phyloP scores from a whole-genome alignment of 2,888 invertebrate genomes.

The Agrochola circellaris region DNA sequence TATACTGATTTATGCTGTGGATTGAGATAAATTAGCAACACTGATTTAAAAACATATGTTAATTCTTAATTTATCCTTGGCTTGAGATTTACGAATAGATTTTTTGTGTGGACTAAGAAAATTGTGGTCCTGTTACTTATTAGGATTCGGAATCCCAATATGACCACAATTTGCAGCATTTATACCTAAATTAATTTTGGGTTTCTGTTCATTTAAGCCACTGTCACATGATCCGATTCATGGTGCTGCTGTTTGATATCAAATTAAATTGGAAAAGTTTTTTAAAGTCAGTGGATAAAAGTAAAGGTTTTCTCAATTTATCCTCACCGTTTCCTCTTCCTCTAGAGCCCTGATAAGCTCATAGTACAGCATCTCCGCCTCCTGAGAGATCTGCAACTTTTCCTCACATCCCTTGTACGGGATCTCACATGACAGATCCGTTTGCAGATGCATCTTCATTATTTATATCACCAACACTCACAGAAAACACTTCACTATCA shows the following conservation, averaged over 20 bases:
- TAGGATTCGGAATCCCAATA: background rate
- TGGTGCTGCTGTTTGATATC: background rate
- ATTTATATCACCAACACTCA: slow-evolving; percentile 62
- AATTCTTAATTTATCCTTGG: slow-evolving; percentile 3
- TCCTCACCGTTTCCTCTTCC: slow-evolving; percentile 88
- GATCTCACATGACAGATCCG: slow-evolving; percentile 85
- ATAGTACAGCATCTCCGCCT: slow-evolving; percentile 89
- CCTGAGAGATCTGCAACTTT: slow-evolving; percentile 87
- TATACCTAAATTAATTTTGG: background rate
- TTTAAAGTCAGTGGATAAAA: background rate
- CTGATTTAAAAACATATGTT: slow-evolving; percentile 19
- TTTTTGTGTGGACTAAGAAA: background rate
- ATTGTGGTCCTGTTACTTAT: background rate
- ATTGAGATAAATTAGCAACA: slow-evolving; percentile 27
- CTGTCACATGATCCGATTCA: background rate
- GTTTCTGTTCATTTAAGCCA: background rate
- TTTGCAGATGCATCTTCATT: slow-evolving; percentile 87
- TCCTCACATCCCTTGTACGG: slow-evolving; percentile 81
- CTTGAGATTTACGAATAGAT: background rate
- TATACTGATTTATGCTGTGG: slow-evolving; percentile 41
- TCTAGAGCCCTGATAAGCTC: slow-evolving; percentile 88
- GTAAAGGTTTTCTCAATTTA: background rate
- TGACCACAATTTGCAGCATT: background rate
- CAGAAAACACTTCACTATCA: slow-evolving; percentile 64
- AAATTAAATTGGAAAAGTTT: background rate